These are phyloP conservation scores for Merluccius polli DNA, from an alignment of 2,797 vertebrate genomes.

Conservation along the genomic window DNA sequence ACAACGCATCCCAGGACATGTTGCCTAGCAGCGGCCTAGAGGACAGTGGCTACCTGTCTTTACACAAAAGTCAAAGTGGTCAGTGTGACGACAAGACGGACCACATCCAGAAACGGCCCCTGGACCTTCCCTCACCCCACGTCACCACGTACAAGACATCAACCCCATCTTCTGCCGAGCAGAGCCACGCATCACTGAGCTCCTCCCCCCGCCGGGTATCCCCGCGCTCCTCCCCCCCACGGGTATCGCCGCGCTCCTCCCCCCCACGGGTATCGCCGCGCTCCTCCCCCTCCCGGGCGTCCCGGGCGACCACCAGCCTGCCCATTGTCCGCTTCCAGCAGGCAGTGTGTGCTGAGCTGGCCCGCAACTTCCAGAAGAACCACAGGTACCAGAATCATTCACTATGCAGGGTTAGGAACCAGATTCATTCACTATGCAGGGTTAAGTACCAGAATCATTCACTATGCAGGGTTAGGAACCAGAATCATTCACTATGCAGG, in stretches of 20 bases:
- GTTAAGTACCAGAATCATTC: too few relatives aligned
- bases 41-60: slow-evolving; percentile 90
- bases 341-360: slow-evolving; percentile 80
- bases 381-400: slow-evolving; percentile 51
- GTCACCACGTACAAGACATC: too few relatives aligned
- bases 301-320: slow-evolving; percentile 60
- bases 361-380: slow-evolving; percentile 73
- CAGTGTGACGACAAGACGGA: slow-evolving; percentile 43
- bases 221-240: too few relatives aligned
- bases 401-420: background rate
- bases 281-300: slow-evolving; percentile 25
- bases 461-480: too few relatives aligned
- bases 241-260: background rate
- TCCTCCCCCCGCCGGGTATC: too few relatives aligned
- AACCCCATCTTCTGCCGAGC: too few relatives aligned
- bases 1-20: slow-evolving; percentile 34
- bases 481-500: too few relatives aligned
- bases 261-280: background rate
- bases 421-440: too few relatives aligned
- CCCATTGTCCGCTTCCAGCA: slow-evolving; percentile 81
- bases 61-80: slow-evolving; percentile 76
- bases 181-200: too few relatives aligned
- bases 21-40: slow-evolving; percentile 57
- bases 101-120: background rate
- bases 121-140: background rate